Percentiles rank a stretch among this genome's conserved stretches.
Conservation (phyloP, 2,113 vertebrate genomes). For the Cavia aperea region DNA sequence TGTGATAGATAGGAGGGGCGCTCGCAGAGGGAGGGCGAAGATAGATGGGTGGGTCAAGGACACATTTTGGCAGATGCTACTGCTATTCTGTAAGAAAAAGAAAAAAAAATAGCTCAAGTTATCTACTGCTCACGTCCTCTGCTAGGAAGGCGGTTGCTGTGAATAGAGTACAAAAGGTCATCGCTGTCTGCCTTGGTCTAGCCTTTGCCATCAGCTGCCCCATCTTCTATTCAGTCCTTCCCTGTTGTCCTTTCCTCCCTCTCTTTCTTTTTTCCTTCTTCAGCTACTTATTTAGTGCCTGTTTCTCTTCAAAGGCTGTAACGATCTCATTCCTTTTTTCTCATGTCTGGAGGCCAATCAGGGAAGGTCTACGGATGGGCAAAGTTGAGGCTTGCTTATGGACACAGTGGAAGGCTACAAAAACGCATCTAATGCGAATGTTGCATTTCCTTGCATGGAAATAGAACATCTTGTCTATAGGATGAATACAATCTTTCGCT, state of each 20-base stretch:
- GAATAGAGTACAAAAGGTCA: not conserved
- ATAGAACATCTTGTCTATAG: not conserved
- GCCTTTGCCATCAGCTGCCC: not conserved
- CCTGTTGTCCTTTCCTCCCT: not conserved
- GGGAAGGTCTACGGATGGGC: not conserved
- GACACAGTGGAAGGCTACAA: not conserved
- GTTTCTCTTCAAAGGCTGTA: not conserved
- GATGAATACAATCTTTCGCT: not conserved
- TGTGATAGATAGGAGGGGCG: not conserved
- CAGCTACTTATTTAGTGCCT: not conserved
- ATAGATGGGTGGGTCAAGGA: not conserved
- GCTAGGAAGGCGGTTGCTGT: not conserved
- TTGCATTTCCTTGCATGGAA: not conserved
- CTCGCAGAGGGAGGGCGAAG: not conserved
- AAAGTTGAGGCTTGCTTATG: not conserved
- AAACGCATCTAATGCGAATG: not conserved
- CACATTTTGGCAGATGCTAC: conserved; percentile 9
- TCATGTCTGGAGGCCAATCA: not conserved
- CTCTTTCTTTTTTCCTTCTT: not conserved
- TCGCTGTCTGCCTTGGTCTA: not conserved
- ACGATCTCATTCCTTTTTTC: not conserved
- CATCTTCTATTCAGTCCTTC: not conserved
- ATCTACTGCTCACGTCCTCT: not conserved
- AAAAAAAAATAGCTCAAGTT: not conserved
- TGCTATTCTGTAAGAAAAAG: not conserved